A percentile compares a stretch with the other conserved stretches of the same genome.
phyloP scores from a whole-genome alignment of 2,888 invertebrate species.

The Troglohyphantes excavatus region DNA sequence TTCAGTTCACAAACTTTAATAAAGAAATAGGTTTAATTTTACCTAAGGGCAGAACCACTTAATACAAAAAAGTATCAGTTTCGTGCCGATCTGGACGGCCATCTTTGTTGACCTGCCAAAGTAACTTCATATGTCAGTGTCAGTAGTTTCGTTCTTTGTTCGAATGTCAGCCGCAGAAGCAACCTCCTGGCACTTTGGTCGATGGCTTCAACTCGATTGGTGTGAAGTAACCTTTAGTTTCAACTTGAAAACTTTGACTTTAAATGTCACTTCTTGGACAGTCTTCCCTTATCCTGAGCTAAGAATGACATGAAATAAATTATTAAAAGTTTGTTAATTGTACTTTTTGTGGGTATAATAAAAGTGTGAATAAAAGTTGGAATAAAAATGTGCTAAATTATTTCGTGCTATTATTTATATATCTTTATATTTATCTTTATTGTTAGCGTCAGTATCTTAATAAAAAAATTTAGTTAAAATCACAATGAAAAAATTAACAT shows the following conservation, averaged over 20 bases:
- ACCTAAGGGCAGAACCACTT: neutral
- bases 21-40: neutral
- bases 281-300: neutral
- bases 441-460: too few species aligned
- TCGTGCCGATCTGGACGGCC: neutral
- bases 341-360: neutral
- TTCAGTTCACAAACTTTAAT: neutral
- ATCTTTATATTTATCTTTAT: too few species aligned
- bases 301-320: neutral
- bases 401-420: too few species aligned
- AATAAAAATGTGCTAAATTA: too few species aligned
- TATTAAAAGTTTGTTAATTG: conserved; percentile 5
- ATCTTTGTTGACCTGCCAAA: conserved; percentile 25
- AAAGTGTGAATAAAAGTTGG: too few species aligned
- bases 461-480: too few species aligned
- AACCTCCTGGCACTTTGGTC: conserved; percentile 44
- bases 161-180: conserved; percentile 14
- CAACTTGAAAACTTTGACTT: neutral
- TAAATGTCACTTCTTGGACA: conserved; percentile 5
- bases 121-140: conserved; percentile 29
- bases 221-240: neutral
- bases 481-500: too few species aligned
- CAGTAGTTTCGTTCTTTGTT: conserved; percentile 31
- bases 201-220: neutral
- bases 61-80: neutral